Evolutionary conservation across 2,797 vertebrate genomes (phyloP).

Genomic region (Spondyliosoma cantharus): DNA sequence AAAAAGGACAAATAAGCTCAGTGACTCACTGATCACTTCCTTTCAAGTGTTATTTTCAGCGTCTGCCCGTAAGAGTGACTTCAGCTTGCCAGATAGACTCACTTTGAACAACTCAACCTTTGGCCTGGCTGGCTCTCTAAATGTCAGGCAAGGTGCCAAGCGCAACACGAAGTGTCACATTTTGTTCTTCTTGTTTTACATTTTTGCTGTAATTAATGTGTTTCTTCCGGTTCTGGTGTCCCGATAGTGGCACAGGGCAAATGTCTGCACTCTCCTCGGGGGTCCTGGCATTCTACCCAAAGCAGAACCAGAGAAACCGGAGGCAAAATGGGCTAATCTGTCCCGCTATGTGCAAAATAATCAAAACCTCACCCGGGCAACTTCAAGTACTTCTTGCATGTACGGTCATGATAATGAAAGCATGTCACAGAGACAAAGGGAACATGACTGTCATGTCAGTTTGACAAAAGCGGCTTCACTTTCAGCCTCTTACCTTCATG

Average conservation of each 20-base stretch:
- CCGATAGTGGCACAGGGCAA: slow-evolving; percentile 37
- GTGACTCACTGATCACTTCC: slow-evolving; percentile 49
- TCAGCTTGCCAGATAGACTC: slow-evolving; percentile 19
- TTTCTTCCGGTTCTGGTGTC: slow-evolving; percentile 50
- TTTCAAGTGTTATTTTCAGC: slow-evolving; percentile 51
- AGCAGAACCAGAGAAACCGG: slow-evolving; percentile 30
- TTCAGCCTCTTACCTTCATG: slow-evolving; percentile 4
- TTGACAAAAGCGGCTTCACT: slow-evolving; percentile 16
- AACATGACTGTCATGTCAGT: slow-evolving; percentile 25
- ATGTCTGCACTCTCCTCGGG: slow-evolving; percentile 43
- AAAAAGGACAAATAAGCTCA: slow-evolving; percentile 52
- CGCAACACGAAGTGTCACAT: slow-evolving; percentile 29
- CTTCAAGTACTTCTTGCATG: slow-evolving; percentile 5
- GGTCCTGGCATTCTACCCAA: slow-evolving; percentile 47
- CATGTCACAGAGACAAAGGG: slow-evolving; percentile 31
- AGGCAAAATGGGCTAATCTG: slow-evolving; percentile 43
- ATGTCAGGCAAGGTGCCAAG: slow-evolving; percentile 39
- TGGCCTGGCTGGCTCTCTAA: slow-evolving; percentile 37
- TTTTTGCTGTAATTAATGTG: slow-evolving; percentile 42
- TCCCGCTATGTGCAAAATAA: slow-evolving; percentile 19
- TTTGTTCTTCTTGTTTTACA: not conserved
- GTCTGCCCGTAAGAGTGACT: slow-evolving; percentile 20
- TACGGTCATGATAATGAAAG: slow-evolving; percentile 8
- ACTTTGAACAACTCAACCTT: slow-evolving; percentile 51
- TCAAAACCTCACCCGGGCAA: slow-evolving; percentile 28